Conservation (phyloP, 2,888 invertebrate genomes). For the Trachelus stipa region DNA sequence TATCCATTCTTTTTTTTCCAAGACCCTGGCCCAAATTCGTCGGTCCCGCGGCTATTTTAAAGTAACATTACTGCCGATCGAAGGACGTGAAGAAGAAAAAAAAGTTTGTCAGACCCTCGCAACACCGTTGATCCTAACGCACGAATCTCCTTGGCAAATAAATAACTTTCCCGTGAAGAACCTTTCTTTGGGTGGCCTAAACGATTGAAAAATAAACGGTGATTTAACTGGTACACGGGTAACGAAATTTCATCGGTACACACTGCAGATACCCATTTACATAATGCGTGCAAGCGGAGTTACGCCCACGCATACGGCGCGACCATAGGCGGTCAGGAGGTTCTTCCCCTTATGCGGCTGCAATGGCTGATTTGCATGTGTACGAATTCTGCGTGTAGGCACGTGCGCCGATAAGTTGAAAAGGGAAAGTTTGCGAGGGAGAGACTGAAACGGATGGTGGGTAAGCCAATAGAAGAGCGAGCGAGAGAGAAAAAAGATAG, state of each 20-base stretch:
- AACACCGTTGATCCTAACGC: not conserved
- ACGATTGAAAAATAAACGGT: not conserved
- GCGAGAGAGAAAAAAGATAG: not conserved
- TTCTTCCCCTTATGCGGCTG: not conserved
- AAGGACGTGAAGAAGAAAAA: not conserved
- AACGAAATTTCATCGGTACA: not conserved
- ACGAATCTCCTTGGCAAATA: not conserved
- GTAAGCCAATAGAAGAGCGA: not conserved
- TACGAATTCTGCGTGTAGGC: slow-evolving; percentile 24
- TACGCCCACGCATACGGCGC: not conserved
- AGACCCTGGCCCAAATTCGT: not conserved
- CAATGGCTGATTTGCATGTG: not conserved
- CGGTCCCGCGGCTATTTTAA: not conserved
- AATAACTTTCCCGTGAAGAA: not conserved
- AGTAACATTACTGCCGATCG: not conserved
- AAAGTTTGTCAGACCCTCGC: not conserved
- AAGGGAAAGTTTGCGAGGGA: slow-evolving; percentile 37
- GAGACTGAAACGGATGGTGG: not conserved
- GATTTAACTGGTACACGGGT: not conserved
- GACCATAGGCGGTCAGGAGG: not conserved
- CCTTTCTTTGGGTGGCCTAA: not conserved
- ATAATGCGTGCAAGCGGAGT: not conserved
- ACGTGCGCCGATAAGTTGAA: slow-evolving; percentile 28
- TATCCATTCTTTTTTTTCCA: not conserved
- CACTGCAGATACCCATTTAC: not conserved